These are phyloP conservation scores for Gambelia wislizenii DNA, from an alignment of 2,797 vertebrate genomes.

Conservation along the genomic window DNA sequence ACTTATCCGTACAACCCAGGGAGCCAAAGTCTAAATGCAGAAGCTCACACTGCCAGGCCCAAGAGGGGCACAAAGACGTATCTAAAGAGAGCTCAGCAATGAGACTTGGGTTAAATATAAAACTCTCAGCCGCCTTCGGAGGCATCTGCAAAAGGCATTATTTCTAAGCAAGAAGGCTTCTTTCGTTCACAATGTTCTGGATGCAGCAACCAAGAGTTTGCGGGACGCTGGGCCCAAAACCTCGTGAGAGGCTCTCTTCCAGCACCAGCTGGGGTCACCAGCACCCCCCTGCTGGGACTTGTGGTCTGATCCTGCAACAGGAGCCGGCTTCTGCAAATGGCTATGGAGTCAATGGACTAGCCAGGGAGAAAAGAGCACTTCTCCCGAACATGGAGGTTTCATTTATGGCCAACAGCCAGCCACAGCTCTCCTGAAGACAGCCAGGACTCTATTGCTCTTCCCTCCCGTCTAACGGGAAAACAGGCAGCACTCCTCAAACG, in stretches of 20 bases:
- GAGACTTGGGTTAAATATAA: constrained; percentile 59
- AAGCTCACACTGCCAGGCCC: background rate
- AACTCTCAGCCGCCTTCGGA: background rate
- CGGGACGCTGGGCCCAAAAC: background rate
- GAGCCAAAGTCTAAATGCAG: background rate
- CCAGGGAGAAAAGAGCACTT: no score
- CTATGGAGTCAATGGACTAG: no score
- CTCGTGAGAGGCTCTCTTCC: no score
- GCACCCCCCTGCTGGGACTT: no score
- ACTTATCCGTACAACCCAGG: no score
- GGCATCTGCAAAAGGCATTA: constrained; percentile 6
- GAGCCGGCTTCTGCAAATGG: background rate
- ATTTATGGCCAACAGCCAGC: background rate
- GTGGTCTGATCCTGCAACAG: background rate
- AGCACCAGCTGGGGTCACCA: background rate
- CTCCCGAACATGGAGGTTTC: background rate
- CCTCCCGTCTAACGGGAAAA: background rate
- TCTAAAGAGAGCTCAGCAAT: background rate
- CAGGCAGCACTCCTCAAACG: background rate
- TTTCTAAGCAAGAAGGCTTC: constrained; percentile 28
- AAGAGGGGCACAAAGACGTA: constrained; percentile 6
- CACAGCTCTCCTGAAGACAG: background rate
- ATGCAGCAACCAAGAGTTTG: background rate
- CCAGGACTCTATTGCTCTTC: background rate
- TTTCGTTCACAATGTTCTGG: background rate